These are phyloP conservation scores for Dryadula phaetusa DNA, from an alignment of 2,888 invertebrate genomes.

Conservation along the genomic window DNA sequence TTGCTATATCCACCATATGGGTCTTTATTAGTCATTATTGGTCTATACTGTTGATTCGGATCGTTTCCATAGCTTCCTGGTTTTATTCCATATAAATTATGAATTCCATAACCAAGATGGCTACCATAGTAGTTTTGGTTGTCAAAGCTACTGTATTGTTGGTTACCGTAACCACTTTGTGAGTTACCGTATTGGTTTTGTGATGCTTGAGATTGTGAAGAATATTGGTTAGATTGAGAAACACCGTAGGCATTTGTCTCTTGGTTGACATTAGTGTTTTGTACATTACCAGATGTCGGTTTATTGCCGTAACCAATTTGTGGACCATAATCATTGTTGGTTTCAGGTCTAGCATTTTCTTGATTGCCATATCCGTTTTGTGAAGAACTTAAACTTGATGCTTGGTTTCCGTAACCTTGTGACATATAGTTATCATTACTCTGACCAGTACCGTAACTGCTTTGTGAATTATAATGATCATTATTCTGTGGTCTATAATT, in stretches of 20 bases:
- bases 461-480: slow-evolving; percentile 15
- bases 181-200: slow-evolving; percentile 19
- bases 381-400: slow-evolving; percentile 21
- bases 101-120: slow-evolving; percentile 49
- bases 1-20: slow-evolving; percentile 36
- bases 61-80: slow-evolving; percentile 44
- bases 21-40: slow-evolving; percentile 36
- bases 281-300: not conserved
- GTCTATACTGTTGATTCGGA: slow-evolving; percentile 36
- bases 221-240: slow-evolving; percentile 28
- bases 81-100: slow-evolving; percentile 48
- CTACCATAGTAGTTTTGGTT: slow-evolving; percentile 45
- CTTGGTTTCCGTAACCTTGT: slow-evolving; percentile 28
- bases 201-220: slow-evolving; percentile 18
- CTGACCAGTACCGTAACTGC: slow-evolving; percentile 17
- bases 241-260: slow-evolving; percentile 13
- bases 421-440: slow-evolving; percentile 15
- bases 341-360: not conserved
- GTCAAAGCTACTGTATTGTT: slow-evolving; percentile 35
- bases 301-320: slow-evolving; percentile 40
- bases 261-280: slow-evolving; percentile 1
- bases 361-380: slow-evolving; percentile 26
- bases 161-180: slow-evolving; percentile 29
- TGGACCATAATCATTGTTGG: slow-evolving; percentile 6
- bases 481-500: slow-evolving; percentile 1